These are phyloP conservation scores for Microplitis demolitor DNA, from an alignment of 1,140 invertebrate species.

Conservation along the genomic window DNA sequence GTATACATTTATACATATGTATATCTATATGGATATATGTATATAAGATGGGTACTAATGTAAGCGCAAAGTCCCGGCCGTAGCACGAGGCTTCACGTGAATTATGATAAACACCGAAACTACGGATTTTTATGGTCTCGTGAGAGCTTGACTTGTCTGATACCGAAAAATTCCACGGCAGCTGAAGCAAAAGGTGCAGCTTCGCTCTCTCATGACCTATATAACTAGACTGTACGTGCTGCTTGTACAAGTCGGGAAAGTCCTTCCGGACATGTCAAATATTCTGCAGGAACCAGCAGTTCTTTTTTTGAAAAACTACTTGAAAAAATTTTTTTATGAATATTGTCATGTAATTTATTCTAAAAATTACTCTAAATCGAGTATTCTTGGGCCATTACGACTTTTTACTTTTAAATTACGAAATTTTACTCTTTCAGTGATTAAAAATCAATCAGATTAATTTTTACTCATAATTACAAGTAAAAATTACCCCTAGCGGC, in stretches of 20 bases:
- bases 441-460: too few species aligned
- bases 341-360: too few species aligned
- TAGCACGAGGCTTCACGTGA: conserved; percentile 36
- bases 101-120: conserved; percentile 50
- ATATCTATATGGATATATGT: too few species aligned
- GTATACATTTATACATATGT: too few species aligned
- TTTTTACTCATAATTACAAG: too few species aligned
- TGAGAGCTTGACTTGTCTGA: conserved; percentile 4
- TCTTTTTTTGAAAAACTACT: too few species aligned
- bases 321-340: too few species aligned
- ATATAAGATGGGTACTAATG: not conserved
- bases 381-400: too few species aligned
- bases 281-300: not conserved
- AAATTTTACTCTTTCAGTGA: too few species aligned
- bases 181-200: not conserved
- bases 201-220: conserved; percentile 10
- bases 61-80: not conserved
- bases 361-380: too few species aligned
- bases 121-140: conserved; percentile 35
- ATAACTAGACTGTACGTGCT: not conserved
- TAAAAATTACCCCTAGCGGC: too few species aligned
- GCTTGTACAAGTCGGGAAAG: not conserved
- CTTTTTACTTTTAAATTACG: too few species aligned
- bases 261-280: conserved; percentile 18
- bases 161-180: conserved; percentile 15